These are phyloP conservation scores for Hemiscyllium ocellatum DNA, from an alignment of 2,113 vertebrate genomes.

Conservation along the genomic window DNA sequence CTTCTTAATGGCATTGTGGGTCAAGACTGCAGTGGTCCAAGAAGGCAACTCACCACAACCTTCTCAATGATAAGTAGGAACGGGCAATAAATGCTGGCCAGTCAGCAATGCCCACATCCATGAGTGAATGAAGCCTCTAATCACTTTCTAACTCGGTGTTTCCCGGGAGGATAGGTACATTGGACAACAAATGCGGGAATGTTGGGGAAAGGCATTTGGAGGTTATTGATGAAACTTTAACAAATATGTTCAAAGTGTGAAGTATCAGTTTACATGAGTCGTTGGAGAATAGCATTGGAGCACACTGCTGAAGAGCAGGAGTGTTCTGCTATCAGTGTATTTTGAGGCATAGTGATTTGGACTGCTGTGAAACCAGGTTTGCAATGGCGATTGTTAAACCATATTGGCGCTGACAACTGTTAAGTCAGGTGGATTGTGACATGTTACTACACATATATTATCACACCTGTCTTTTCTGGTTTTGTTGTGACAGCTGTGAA, in stretches of 20 bases:
- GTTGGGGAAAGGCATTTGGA: background rate
- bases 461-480: background rate
- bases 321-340: background rate
- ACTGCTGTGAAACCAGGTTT: background rate
- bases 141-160: background rate
- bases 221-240: background rate
- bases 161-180: background rate
- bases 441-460: background rate
- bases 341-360: background rate
- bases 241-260: background rate
- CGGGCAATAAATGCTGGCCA: no score
- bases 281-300: background rate
- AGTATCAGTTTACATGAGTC: background rate
- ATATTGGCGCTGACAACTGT: background rate
- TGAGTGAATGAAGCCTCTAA: no score
- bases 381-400: background rate
- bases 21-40: no score
- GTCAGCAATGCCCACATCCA: no score
- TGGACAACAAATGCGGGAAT: background rate
- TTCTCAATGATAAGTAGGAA: no score
- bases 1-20: no score
- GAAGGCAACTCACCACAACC: no score
- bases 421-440: slow-evolving; percentile 3
- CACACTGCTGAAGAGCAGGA: background rate
- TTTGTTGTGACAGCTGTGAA: slow-evolving; percentile 29